phyloP scores from a whole-genome alignment of 2,797 vertebrate species.

The Octomys mimax region DNA sequence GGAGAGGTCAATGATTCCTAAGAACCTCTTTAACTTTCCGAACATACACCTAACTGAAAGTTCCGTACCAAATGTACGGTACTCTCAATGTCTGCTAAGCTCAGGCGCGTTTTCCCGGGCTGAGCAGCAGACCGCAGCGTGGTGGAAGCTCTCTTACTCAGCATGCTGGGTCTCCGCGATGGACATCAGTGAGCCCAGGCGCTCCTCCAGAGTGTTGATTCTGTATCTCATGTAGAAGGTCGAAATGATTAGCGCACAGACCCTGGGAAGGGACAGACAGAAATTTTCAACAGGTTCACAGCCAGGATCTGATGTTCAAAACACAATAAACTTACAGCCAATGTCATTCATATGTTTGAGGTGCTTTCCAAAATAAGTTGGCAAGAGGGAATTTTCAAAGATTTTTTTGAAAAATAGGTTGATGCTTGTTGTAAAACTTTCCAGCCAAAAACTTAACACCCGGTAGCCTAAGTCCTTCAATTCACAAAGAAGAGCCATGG shows the following conservation, averaged over 20 bases:
- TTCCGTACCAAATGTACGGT: neutral
- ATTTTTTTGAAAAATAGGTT: neutral
- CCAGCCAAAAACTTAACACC: slow-evolving; percentile 23
- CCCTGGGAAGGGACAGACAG: slow-evolving; percentile 87
- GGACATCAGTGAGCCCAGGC: slow-evolving; percentile 90
- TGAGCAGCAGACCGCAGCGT: neutral
- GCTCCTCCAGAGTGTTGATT: slow-evolving; percentile 94
- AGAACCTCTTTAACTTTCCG: neutral
- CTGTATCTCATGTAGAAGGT: slow-evolving; percentile 96
- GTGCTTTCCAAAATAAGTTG: slow-evolving; percentile 51
- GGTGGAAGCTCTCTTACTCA: slow-evolving; percentile 89
- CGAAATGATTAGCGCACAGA: slow-evolving; percentile 94
- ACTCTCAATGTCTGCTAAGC: neutral
- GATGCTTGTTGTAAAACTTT: slow-evolving; percentile 12
- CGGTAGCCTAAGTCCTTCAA: neutral
- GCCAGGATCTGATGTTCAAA: neutral
- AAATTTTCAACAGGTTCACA: slow-evolving; percentile 34
- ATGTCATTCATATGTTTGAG: neutral
- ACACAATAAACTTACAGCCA: neutral
- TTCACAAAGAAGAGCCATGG: neutral
- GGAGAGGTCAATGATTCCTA: neutral
- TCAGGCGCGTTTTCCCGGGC: neutral
- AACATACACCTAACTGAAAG: neutral
- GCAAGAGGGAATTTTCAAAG: neutral
- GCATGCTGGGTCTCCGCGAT: slow-evolving; percentile 88